These are phyloP conservation scores for fruit fly (Drosophila melanogaster) DNA, from an alignment of 1,140 invertebrate genomes.

Conservation along the genomic window DNA sequence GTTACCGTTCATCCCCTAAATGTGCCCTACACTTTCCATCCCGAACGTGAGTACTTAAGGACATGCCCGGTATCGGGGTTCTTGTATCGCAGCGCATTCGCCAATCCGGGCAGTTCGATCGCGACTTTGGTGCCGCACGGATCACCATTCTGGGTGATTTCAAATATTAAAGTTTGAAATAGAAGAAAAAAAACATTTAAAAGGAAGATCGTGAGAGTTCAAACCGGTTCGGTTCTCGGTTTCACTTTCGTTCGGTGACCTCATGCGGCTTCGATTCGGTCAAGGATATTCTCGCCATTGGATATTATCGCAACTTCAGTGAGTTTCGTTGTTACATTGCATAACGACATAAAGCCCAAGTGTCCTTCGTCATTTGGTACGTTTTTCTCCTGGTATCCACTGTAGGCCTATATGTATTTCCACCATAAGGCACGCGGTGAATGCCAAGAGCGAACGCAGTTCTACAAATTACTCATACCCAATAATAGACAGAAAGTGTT, in stretches of 20 bases:
- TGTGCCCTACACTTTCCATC: conserved; percentile 19
- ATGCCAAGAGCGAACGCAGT: conserved; percentile 95
- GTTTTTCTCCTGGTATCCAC: conserved; percentile 93
- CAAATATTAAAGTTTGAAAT: conserved; percentile 1
- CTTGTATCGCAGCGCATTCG: conserved; percentile 64
- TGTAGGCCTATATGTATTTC: conserved; percentile 93
- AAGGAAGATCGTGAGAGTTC: conserved; percentile 12
- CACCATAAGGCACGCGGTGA: conserved; percentile 98
- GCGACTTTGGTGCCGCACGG: conserved; percentile 39
- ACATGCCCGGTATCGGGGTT: conserved; percentile 56
- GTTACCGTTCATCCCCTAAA: conserved; percentile 69
- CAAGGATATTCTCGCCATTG: conserved; percentile 37
- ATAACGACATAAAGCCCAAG: conserved; percentile 1
- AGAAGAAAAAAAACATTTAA: background rate
- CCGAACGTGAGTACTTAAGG: conserved; percentile 74
- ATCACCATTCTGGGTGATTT: conserved; percentile 18
- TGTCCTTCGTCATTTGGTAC: conserved; percentile 62
- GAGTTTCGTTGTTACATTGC: background rate
- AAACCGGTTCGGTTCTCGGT: conserved; percentile 39
- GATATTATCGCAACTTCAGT: conserved; percentile 21
- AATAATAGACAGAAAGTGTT: conserved; percentile 5
- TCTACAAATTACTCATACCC: conserved; percentile 83
- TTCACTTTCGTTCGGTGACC: conserved; percentile 46
- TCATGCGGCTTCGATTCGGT: conserved; percentile 25
- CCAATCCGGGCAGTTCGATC: conserved; percentile 70